These are phyloP conservation scores for Hermodice carunculata DNA, from an alignment of 2,888 invertebrate species.

Conservation along the genomic window DNA sequence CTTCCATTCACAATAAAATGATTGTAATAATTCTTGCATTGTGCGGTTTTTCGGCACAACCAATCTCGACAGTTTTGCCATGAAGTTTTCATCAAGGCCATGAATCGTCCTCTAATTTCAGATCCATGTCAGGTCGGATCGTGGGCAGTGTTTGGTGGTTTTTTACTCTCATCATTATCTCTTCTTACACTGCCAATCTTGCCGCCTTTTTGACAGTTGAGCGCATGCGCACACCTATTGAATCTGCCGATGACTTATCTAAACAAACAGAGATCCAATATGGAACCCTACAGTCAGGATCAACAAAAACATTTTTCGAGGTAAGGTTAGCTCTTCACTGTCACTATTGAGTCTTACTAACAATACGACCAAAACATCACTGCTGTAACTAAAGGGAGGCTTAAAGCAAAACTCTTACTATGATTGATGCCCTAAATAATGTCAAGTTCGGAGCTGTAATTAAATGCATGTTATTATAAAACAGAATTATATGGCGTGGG, in stretches of 20 bases:
- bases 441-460: no score
- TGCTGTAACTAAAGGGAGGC: no score
- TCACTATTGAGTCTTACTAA: neutral
- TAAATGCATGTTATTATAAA: no score
- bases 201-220: conserved; percentile 95
- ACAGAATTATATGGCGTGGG: no score
- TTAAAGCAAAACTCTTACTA: no score
- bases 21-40: no score
- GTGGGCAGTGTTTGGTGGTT: conserved; percentile 99
- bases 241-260: conserved; percentile 90
- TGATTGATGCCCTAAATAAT: no score
- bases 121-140: conserved; percentile 91
- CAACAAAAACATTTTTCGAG: conserved; percentile 90
- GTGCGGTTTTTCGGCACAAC: no score
- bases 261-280: conserved; percentile 75
- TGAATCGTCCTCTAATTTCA: no score
- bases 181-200: conserved; percentile 98
- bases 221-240: conserved; percentile 94
- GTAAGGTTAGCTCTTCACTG: conserved; percentile 69
- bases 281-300: conserved; percentile 81
- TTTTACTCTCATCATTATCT: conserved; percentile 97
- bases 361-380: neutral
- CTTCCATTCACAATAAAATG: no score
- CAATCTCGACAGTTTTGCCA: no score
- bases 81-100: no score